Percentiles rank a stretch among this genome's conserved stretches.
phyloP scores from a whole-genome alignment of 2,888 invertebrate genomes.

The Mesorhabditis spiculigera region DNA sequence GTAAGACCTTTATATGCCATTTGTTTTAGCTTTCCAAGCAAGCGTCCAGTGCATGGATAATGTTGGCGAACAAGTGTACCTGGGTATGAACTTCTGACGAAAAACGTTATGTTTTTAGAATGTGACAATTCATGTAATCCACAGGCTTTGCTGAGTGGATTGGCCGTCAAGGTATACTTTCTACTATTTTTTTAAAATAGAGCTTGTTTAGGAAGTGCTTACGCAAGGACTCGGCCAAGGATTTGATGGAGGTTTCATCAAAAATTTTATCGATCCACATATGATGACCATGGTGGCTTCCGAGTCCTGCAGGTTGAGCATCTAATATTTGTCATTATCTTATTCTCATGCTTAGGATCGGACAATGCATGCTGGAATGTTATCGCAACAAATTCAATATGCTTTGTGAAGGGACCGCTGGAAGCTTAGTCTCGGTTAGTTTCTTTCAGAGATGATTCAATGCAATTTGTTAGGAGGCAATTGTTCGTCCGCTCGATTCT shows the following conservation, averaged over 20 bases:
- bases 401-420: conserved; percentile 18
- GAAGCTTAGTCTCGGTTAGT: conserved; percentile 11
- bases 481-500: background rate
- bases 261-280: conserved; percentile 15
- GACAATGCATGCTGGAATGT: conserved; percentile 14
- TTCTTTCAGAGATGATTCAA: no score
- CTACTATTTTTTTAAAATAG: background rate
- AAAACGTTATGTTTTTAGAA: conserved; percentile 6
- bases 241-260: conserved; percentile 9
- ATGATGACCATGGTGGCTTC: conserved; percentile 10
- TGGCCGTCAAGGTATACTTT: conserved; percentile 11
- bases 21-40: conserved; percentile 12
- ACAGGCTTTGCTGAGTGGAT: conserved; percentile 8
- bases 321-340: background rate
- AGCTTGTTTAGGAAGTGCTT: background rate
- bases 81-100: background rate
- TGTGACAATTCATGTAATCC: conserved; percentile 14
- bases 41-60: conserved; percentile 7
- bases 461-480: background rate
- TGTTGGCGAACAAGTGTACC: background rate
- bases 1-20: background rate
- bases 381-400: conserved; percentile 16
- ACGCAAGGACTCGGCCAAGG: background rate
- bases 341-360: conserved; percentile 4
- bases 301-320: conserved; percentile 14